These are phyloP conservation scores for Pandemis corylana DNA, from an alignment of 2,888 invertebrate species.

Conservation along the genomic window DNA sequence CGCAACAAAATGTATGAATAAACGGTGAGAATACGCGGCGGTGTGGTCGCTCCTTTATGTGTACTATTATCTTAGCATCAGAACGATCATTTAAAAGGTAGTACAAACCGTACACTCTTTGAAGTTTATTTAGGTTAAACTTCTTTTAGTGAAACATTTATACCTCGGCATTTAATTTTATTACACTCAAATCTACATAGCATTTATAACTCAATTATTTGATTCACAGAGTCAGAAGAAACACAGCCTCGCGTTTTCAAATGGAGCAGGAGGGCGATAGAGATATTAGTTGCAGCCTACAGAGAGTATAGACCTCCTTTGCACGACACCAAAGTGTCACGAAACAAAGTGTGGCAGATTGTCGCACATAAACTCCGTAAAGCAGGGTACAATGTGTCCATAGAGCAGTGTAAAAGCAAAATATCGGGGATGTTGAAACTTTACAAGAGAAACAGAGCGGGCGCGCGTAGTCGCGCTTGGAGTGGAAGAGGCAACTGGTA, in stretches of 20 bases:
- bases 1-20: too few species aligned
- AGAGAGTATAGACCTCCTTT: constrained; percentile 15
- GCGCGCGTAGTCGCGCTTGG: constrained; percentile 15
- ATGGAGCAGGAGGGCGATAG: constrained; percentile 23
- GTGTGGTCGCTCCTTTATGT: too few species aligned
- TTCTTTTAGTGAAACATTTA: too few species aligned
- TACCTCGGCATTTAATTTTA: too few species aligned
- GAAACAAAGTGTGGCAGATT: constrained; percentile 19
- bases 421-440: constrained; percentile 29
- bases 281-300: constrained; percentile 19
- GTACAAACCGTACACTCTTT: too few species aligned
- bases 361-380: constrained; percentile 25
- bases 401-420: constrained; percentile 27
- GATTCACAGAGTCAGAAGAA: constrained; percentile 20
- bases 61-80: too few species aligned
- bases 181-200: too few species aligned
- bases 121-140: too few species aligned
- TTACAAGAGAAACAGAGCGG: constrained; percentile 17
- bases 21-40: too few species aligned
- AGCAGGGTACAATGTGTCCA: constrained; percentile 15
- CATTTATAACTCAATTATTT: too few species aligned
- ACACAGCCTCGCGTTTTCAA: constrained; percentile 11
- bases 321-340: constrained; percentile 14
- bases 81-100: too few species aligned
- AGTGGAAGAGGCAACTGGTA: constrained; percentile 18